These are phyloP conservation scores for Oreochromis mossambicus DNA, from an alignment of 2,797 vertebrate species.

Conservation along the genomic window DNA sequence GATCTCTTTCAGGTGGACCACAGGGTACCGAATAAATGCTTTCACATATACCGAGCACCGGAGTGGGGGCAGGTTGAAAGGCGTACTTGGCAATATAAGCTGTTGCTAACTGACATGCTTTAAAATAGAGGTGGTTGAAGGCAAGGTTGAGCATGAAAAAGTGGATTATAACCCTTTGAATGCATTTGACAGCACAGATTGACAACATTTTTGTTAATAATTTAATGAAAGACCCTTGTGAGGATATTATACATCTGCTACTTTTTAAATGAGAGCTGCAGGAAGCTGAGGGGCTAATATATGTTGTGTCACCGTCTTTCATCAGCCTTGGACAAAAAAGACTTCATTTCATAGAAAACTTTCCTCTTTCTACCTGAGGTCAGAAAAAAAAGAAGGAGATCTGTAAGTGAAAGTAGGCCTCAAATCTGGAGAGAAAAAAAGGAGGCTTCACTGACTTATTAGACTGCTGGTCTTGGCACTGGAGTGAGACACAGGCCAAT, in stretches of 20 bases:
- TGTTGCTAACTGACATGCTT: not conserved
- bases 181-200: not conserved
- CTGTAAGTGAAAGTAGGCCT: constrained; percentile 6
- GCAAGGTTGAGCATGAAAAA: not conserved
- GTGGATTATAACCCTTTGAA: not conserved
- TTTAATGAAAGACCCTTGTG: not conserved
- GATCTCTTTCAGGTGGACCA: not conserved
- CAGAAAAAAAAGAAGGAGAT: not conserved
- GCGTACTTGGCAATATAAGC: not conserved
- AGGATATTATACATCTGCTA: not conserved
- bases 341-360: not conserved
- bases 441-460: constrained; percentile 39
- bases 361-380: constrained; percentile 4
- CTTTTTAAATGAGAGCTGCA: not conserved
- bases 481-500: constrained; percentile 53
- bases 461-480: constrained; percentile 14
- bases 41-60: not conserved
- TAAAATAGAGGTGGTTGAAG: not conserved
- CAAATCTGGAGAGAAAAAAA: constrained; percentile 1
- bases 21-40: not conserved
- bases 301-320: not conserved
- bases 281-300: not conserved
- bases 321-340: not conserved
- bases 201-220: not conserved
- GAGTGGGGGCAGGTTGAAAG: not conserved